Conservation (phyloP, 2,797 vertebrate species). For the Antrozous pallidus region DNA sequence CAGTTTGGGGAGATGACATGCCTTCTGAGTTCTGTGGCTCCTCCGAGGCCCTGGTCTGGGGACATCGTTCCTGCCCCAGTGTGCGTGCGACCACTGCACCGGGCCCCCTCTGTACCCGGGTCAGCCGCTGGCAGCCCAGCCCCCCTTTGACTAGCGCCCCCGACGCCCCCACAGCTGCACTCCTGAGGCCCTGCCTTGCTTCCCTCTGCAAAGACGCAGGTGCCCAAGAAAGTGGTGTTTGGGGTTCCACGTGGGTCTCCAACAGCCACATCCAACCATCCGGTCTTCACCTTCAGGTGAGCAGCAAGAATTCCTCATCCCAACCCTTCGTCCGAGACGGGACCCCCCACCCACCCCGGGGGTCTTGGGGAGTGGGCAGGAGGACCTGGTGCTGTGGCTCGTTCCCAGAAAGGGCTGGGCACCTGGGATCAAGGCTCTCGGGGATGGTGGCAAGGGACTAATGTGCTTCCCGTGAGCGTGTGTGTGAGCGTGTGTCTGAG, state of each 20-base stretch:
- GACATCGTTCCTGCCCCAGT: not conserved
- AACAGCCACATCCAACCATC: rapidly evolving
- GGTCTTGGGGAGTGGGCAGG: too few species aligned
- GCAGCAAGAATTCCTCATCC: not conserved
- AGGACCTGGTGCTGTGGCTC: not conserved
- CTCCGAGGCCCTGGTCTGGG: too few species aligned
- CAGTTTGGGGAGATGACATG: too few species aligned
- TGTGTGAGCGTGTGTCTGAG: rapidly evolving
- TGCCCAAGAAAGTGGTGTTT: not conserved
- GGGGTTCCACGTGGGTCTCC: too few species aligned
- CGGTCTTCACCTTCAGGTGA: not conserved
- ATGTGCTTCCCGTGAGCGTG: not conserved
- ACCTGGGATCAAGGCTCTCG: not conserved
- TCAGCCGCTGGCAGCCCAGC: not conserved
- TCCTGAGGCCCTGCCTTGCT: rapidly evolving
- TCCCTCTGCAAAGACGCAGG: not conserved
- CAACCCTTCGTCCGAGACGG: too few species aligned
- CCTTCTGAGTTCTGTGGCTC: too few species aligned
- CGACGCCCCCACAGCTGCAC: not conserved
- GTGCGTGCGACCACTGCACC: rapidly evolving
- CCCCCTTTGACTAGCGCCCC: rapidly evolving
- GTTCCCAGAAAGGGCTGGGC: not conserved
- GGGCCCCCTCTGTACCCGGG: rapidly evolving
- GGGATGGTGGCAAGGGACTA: not conserved
- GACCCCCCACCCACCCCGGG: too few species aligned